Evolutionary conservation across 1,140 invertebrate species (phyloP).

Genomic region (Dendrolimus punctatus): DNA sequence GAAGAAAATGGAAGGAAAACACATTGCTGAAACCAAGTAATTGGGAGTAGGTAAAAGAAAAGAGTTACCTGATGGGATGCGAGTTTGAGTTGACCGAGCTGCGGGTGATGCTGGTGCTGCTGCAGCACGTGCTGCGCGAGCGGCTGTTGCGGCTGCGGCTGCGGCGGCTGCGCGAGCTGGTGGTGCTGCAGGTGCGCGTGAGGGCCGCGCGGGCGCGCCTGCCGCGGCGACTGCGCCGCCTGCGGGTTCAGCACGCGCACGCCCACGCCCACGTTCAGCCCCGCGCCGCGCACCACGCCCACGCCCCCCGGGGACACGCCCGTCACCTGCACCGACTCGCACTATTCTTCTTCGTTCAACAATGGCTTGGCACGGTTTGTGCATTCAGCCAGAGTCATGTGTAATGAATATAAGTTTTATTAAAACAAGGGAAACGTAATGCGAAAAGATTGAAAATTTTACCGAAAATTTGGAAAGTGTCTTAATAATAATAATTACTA

Average conservation of each 20-base stretch:
- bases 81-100: slow-evolving; percentile 47
- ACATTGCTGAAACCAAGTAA: too few species aligned
- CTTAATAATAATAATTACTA: too few species aligned
- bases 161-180: slow-evolving; percentile 19
- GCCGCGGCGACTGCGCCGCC: slow-evolving; percentile 30
- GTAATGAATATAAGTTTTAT: too few species aligned
- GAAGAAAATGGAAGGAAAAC: too few species aligned
- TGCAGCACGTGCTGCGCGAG: slow-evolving; percentile 40
- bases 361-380: too few species aligned
- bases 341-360: background rate
- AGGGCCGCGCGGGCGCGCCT: slow-evolving; percentile 34
- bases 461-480: too few species aligned
- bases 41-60: too few species aligned
- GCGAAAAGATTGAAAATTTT: too few species aligned
- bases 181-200: slow-evolving; percentile 29
- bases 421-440: too few species aligned
- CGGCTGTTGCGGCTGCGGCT: slow-evolving; percentile 44
- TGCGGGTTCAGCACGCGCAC: slow-evolving; percentile 45
- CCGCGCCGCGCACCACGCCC: slow-evolving; percentile 5
- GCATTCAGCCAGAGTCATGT: too few species aligned
- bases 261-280: slow-evolving; percentile 18
- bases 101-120: slow-evolving; percentile 45
- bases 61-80: slow-evolving; percentile 44
- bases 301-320: slow-evolving; percentile 6
- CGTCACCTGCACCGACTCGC: background rate